Conservation (phyloP, 2,797 vertebrate species). For the Gallinago stenura region DNA sequence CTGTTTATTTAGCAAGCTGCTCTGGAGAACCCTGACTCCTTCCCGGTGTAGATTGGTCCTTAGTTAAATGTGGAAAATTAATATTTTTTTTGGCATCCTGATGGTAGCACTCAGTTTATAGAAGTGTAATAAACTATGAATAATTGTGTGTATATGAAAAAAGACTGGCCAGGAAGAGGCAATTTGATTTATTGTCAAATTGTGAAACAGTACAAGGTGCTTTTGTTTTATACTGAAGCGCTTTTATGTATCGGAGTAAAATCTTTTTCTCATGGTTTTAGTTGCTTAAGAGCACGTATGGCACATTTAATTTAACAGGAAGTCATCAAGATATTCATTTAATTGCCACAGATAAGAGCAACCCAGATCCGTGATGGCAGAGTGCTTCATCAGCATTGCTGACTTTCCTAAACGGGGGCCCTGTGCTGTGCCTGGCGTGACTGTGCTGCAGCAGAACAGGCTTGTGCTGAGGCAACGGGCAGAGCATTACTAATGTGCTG, state of each 20-base stretch:
- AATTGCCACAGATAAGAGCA: slow-evolving; percentile 17
- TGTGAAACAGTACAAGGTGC: not conserved
- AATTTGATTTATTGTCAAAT: not conserved
- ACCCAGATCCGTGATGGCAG: not conserved
- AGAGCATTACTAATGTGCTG: slow-evolving; percentile 7
- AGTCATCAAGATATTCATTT: slow-evolving; percentile 8
- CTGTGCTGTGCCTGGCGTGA: not conserved
- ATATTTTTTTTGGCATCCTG: not conserved
- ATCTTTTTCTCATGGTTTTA: not conserved
- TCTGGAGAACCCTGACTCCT: not conserved
- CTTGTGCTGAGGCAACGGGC: slow-evolving; percentile 8
- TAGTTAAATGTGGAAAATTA: slow-evolving; percentile 21
- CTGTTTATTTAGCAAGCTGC: slow-evolving; percentile 18
- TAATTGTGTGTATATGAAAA: slow-evolving; percentile 5
- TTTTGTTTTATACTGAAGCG: slow-evolving; percentile 13
- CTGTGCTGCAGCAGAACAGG: not conserved
- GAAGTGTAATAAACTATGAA: slow-evolving; percentile 13
- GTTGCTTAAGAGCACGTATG: not conserved
- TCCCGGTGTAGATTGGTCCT: not conserved
- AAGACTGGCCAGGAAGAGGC: not conserved
- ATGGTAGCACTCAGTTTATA: slow-evolving; percentile 6
- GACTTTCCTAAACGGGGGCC: slow-evolving; percentile 1
- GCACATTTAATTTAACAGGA: not conserved
- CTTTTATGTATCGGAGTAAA: not conserved
- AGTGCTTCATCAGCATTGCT: slow-evolving; percentile 33